Conservation (phyloP, 2,888 invertebrate genomes). For the Anthophora plumipes region DNA sequence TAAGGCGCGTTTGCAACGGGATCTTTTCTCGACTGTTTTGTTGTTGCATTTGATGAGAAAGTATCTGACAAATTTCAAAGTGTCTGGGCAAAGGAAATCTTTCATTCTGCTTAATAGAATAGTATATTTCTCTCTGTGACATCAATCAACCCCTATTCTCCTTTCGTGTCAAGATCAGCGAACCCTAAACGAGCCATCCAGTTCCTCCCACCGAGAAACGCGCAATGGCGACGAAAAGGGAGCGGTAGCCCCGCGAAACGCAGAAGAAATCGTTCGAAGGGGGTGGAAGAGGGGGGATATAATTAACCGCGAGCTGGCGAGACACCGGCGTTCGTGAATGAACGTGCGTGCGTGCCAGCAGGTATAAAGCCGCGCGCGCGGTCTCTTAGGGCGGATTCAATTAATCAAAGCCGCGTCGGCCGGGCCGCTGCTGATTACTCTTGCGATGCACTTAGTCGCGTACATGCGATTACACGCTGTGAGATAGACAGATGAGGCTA, state of each 20-base stretch:
- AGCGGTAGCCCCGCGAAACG: background rate
- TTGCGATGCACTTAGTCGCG: conserved; percentile 81
- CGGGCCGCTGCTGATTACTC: conserved; percentile 79
- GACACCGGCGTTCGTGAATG: conserved; percentile 18
- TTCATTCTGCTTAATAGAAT: too few species aligned
- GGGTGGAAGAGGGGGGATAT: conserved; percentile 21
- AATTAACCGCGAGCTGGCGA: conserved; percentile 38
- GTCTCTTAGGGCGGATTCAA: conserved; percentile 74
- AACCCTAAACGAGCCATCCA: too few species aligned
- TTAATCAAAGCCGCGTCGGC: conserved; percentile 80
- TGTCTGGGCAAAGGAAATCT: too few species aligned
- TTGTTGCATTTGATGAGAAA: too few species aligned
- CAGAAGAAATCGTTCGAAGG: conserved; percentile 10
- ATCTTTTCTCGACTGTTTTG: too few species aligned
- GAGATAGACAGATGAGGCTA: conserved; percentile 82
- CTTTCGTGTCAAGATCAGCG: too few species aligned
- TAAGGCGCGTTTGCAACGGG: too few species aligned
- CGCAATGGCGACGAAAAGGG: background rate
- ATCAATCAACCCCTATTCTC: background rate
- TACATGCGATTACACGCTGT: conserved; percentile 82
- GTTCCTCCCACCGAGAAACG: background rate
- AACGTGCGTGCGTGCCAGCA: conserved; percentile 59
- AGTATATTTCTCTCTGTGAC: too few species aligned
- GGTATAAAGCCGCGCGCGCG: conserved; percentile 58
- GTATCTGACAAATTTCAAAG: too few species aligned